Conservation (phyloP, 1,140 invertebrate genomes). For the Heliothis subflexa region DNA sequence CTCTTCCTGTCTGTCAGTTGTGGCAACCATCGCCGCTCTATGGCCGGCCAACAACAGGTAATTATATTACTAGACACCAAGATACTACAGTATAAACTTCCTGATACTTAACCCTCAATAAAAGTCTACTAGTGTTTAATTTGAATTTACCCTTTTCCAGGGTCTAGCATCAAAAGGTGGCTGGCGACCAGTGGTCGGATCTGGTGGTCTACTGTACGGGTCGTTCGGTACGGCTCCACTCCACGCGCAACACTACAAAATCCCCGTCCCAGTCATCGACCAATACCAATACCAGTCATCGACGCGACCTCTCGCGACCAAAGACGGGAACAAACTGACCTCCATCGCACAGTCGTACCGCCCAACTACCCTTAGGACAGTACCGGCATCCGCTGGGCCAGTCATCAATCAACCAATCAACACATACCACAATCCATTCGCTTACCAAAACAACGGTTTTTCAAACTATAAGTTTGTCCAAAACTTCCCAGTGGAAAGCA, state of each 20-base stretch:
- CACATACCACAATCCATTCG: slow-evolving; percentile 81
- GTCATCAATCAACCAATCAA: slow-evolving; percentile 79
- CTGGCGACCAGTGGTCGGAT: slow-evolving; percentile 82
- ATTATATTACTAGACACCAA: not conserved
- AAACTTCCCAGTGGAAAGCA: slow-evolving; percentile 72
- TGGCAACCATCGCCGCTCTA: slow-evolving; percentile 67
- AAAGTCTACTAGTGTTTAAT: not conserved
- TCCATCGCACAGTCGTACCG: slow-evolving; percentile 82
- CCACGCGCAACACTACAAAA: slow-evolving; percentile 72
- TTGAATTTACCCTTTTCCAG: slow-evolving; percentile 61
- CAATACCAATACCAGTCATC: slow-evolving; percentile 76
- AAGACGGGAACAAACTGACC: slow-evolving; percentile 80
- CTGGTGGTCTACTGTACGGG: slow-evolving; percentile 69
- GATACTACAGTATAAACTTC: no score
- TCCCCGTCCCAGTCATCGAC: slow-evolving; percentile 66
- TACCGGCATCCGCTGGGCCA: slow-evolving; percentile 57
- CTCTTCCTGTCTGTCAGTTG: slow-evolving; percentile 57
- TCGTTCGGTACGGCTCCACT: slow-evolving; percentile 69
- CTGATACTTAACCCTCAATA: no score
- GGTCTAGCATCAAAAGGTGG: slow-evolving; percentile 78
- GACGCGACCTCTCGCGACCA: slow-evolving; percentile 74
- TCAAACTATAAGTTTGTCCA: slow-evolving; percentile 78
- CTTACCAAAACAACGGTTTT: slow-evolving; percentile 68
- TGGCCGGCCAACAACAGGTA: slow-evolving; percentile 67
- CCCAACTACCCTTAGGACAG: slow-evolving; percentile 74